A percentile compares a stretch with the other conserved stretches of the same genome.
These are phyloP conservation scores for Accipiter virgatus DNA, from an alignment of 2,113 vertebrate genomes.

Conservation along the genomic window DNA sequence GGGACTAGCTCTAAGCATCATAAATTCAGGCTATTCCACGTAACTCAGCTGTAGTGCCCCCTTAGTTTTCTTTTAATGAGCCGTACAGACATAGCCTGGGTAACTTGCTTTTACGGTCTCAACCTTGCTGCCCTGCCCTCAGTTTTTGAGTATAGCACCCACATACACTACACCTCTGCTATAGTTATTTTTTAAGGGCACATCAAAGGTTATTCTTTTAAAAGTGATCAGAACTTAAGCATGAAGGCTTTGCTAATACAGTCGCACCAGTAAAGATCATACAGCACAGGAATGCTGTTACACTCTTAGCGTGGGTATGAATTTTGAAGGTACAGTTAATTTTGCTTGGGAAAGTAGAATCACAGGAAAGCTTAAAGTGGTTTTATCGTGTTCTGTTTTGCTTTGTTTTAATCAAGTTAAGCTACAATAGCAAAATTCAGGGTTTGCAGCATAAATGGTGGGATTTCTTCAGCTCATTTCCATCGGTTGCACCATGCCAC, in stretches of 20 bases:
- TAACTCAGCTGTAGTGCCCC: background rate
- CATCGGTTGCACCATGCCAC: background rate
- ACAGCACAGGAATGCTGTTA: background rate
- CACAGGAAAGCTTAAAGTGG: rapidly evolving
- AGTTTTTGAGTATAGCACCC: background rate
- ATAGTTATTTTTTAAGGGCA: background rate
- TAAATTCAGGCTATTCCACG: background rate
- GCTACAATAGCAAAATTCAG: background rate
- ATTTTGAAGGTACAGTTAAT: background rate
- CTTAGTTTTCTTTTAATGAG: background rate
- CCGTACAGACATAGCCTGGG: background rate
- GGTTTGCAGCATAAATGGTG: background rate
- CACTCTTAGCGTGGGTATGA: background rate
- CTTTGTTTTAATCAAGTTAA: background rate
- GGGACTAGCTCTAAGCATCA: background rate
- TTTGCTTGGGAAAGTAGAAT: background rate
- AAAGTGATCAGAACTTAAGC: background rate
- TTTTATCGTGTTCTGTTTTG: background rate
- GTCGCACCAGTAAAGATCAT: background rate
- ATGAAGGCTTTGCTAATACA: background rate
- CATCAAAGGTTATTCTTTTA: background rate
- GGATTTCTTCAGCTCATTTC: background rate
- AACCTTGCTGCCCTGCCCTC: background rate
- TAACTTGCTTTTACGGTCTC: background rate
- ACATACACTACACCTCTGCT: background rate